These are phyloP conservation scores for Drosophila rufa DNA, from an alignment of 1,140 invertebrate species.

Conservation along the genomic window DNA sequence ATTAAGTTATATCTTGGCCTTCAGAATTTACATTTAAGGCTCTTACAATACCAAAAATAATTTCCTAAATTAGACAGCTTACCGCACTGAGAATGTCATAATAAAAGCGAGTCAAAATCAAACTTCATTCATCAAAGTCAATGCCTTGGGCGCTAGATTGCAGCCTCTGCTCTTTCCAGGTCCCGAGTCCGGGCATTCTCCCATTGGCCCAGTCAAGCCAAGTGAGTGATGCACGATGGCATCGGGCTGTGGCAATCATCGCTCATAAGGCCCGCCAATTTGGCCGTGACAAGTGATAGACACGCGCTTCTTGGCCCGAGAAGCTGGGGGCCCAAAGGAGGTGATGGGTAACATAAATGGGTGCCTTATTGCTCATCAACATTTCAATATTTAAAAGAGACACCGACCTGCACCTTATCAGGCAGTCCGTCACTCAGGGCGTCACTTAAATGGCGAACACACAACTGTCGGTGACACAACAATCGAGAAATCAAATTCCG, in stretches of 20 bases:
- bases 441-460: slow-evolving; percentile 36
- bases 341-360: slow-evolving; percentile 33
- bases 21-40: background rate
- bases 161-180: slow-evolving; percentile 9
- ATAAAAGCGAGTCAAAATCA: slow-evolving; percentile 63
- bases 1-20: background rate
- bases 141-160: slow-evolving; percentile 37
- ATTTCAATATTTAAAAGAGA: slow-evolving; percentile 71
- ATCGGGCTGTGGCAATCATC: slow-evolving; percentile 63
- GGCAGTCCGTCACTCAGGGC: slow-evolving; percentile 51
- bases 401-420: slow-evolving; percentile 54
- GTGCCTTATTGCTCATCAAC: slow-evolving; percentile 48
- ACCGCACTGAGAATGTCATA: slow-evolving; percentile 30
- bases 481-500: slow-evolving; percentile 72
- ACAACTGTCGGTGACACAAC: slow-evolving; percentile 59
- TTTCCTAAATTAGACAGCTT: slow-evolving; percentile 11
- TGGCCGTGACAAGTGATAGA: slow-evolving; percentile 78
- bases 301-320: slow-evolving; percentile 53
- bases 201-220: background rate
- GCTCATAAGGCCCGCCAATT: slow-evolving; percentile 77
- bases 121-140: slow-evolving; percentile 77
- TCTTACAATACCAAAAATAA: background rate
- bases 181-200: background rate
- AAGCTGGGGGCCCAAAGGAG: slow-evolving; percentile 26
- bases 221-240: slow-evolving; percentile 68